Evolutionary conservation across 1,140 invertebrate species (phyloP), one percentile per base, ranked within the genome.

Genomic region (Nixonia krombeini): DNA sequence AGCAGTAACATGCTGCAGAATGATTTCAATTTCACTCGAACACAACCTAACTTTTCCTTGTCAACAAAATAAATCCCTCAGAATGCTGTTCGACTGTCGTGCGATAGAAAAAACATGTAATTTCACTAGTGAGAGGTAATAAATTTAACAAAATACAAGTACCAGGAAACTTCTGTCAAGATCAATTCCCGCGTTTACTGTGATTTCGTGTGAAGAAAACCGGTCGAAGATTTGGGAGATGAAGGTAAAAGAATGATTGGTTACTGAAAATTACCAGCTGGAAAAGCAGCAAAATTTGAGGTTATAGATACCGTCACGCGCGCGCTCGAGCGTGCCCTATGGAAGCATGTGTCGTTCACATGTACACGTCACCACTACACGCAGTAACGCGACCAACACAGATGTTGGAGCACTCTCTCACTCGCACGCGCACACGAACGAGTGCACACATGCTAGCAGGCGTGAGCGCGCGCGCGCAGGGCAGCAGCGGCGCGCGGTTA

Each of bases 401-500:
- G 33, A 50, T 45, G 49, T 41, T 42, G 37, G 52, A 18, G 33
- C 31, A 18, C 37, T 57, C 41, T 64, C 56, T 55, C 46, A 70
- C 58, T 61, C 69, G 62, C 72, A 58, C 49, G 68, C 51, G 44
- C 38, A 29, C 21, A 21, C 26, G 37, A 1, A 0, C 15, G 12
- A 8, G 5, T 7, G 23, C 33, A 15, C 1, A 8, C 40, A 29
- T n/a, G 4, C 37, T 13, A 23, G 9, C 46, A 18, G 45, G 28
- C 47, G 29, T 26, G n/a, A 4, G 21, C 41, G 4, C 5, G 40
- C 31, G 47, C 17, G 42, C 10, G 23, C 50, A 51, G 50, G 49
- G 58, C 51, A 55, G 45, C 70, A 71, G 74, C 71, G 70, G 75
- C 78, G 77, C 78, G 75, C 78, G 74, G 67, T 70, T 73, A 66